Evolutionary conservation across 1,140 invertebrate species (phyloP).

Genomic region (Lepidurus arcticus): DNA sequence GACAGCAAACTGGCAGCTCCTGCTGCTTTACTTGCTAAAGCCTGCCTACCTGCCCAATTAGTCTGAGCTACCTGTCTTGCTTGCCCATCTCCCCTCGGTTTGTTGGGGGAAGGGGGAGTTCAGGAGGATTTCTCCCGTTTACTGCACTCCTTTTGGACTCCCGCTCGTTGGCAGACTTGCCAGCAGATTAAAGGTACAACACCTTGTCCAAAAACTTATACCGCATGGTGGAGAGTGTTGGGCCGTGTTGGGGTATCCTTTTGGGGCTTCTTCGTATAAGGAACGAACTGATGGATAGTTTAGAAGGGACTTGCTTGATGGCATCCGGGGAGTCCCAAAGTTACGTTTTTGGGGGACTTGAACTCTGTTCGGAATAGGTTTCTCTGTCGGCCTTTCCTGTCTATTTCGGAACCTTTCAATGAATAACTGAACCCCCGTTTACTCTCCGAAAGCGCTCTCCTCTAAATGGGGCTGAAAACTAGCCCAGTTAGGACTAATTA

Average conservation of each 20-base stretch:
- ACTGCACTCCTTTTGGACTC: neutral
- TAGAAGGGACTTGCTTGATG: neutral
- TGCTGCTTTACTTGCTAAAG: neutral
- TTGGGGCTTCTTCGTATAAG: neutral
- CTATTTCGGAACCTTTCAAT: neutral
- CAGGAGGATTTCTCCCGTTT: neutral
- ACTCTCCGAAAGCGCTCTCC: neutral
- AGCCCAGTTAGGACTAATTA: neutral
- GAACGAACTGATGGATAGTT: neutral
- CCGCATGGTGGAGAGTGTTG: too few relatives aligned
- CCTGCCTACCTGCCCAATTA: conserved; percentile 17
- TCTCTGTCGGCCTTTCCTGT: neutral
- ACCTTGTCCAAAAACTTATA: neutral
- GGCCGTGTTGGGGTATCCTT: too few relatives aligned
- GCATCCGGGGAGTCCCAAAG: neutral
- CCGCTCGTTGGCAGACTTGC: neutral
- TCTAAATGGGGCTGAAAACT: neutral
- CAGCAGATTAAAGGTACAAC: conserved; percentile 5
- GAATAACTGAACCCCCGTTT: neutral
- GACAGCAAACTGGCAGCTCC: conserved; percentile 16
- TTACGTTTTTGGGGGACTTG: too few relatives aligned
- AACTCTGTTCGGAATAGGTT: too few relatives aligned
- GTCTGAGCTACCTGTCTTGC: conserved; percentile 11
- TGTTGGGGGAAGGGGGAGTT: neutral
- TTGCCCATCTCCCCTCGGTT: neutral